These are phyloP conservation scores for Eulemur coronatus DNA, from an alignment of 2,797 vertebrate species.

Conservation along the genomic window DNA sequence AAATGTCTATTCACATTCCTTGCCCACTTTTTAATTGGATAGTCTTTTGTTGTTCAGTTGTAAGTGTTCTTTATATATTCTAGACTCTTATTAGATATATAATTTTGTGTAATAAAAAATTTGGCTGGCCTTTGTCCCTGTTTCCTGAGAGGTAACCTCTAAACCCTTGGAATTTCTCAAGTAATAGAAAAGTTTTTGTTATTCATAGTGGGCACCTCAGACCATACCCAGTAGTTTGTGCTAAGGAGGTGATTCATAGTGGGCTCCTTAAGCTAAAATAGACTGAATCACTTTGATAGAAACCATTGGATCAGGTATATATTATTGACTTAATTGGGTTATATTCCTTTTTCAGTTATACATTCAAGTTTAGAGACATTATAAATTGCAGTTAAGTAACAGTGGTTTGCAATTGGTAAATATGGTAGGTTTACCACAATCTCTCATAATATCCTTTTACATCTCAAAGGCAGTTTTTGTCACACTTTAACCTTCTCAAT, in stretches of 20 bases:
- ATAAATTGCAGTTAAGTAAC: background rate
- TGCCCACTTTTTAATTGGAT: background rate
- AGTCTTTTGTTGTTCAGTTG: background rate
- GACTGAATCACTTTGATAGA: background rate
- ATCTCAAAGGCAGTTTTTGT: background rate
- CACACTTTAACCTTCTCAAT: background rate
- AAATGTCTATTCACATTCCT: background rate
- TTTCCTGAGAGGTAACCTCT: background rate
- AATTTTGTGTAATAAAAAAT: background rate
- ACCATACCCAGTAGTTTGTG: background rate
- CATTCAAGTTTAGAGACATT: background rate
- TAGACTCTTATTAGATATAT: background rate
- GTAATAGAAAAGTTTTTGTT: background rate
- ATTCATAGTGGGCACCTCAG: background rate
- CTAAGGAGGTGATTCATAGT: background rate
- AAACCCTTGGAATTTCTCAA: background rate
- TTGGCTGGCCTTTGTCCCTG: background rate
- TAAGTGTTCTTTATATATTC: background rate
- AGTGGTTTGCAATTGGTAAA: background rate
- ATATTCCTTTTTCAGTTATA: background rate
- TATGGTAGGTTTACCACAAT: background rate
- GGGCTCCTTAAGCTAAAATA: background rate
- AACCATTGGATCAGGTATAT: background rate
- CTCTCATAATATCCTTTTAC: background rate
- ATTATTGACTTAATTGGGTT: background rate